phyloP scores from a whole-genome alignment of 2,797 vertebrate species.

The Cygnus olor region DNA sequence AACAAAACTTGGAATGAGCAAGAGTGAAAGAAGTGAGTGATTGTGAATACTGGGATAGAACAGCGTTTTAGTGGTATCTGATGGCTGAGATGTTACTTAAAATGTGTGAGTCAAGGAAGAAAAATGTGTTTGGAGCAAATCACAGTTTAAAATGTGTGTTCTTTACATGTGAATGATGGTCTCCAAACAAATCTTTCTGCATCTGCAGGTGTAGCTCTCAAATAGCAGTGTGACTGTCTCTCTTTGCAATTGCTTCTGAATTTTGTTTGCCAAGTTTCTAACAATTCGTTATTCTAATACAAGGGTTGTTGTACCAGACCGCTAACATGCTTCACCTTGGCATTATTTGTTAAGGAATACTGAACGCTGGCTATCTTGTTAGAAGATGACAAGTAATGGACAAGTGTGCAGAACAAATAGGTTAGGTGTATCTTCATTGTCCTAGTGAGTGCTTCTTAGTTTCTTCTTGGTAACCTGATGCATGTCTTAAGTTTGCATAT shows the following conservation, averaged over 20 bases:
- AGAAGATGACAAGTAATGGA: background rate
- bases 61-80: background rate
- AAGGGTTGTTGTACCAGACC: background rate
- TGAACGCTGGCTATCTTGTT: background rate
- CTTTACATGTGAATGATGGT: background rate
- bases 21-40: background rate
- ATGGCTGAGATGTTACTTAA: background rate
- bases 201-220: background rate
- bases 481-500: background rate
- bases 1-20: background rate
- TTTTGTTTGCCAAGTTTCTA: background rate
- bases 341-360: background rate
- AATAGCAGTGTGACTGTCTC: accelerated
- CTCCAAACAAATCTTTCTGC: background rate
- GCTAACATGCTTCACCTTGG: background rate
- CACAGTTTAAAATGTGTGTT: accelerated
- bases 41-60: background rate
- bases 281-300: background rate
- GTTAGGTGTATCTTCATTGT: background rate
- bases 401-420: background rate
- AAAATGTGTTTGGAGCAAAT: background rate
- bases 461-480: background rate
- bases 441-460: background rate
- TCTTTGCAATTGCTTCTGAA: background rate
- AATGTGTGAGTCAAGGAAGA: background rate